These are phyloP conservation scores for Rhagophthalmus giganteus DNA, from an alignment of 2,888 invertebrate genomes.

Conservation along the genomic window DNA sequence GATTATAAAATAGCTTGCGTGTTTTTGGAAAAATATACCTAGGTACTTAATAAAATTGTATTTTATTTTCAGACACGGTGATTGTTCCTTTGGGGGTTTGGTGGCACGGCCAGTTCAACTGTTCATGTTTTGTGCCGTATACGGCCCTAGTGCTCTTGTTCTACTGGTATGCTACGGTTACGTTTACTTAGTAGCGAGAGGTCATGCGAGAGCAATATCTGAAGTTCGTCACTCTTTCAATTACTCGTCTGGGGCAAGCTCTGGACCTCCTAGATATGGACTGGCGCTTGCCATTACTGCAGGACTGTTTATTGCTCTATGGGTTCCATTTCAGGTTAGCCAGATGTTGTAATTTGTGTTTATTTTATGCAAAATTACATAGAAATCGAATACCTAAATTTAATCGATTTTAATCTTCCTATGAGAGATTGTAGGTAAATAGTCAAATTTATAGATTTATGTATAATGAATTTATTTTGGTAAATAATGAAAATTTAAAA, in stretches of 20 bases:
- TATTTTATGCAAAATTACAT: too few species aligned
- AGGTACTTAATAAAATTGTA: slow-evolving; percentile 2
- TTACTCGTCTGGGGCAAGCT: slow-evolving; percentile 41
- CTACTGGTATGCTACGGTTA: slow-evolving; percentile 65
- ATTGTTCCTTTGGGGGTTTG: slow-evolving; percentile 58
- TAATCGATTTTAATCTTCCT: too few species aligned
- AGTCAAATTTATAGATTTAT: too few species aligned
- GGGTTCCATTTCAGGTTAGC: slow-evolving; percentile 65
- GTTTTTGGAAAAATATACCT: too few species aligned
- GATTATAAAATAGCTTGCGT: slow-evolving; percentile 3
- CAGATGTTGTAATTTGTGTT: not conserved
- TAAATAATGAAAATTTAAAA: too few species aligned
- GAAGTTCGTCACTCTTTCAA: slow-evolving; percentile 62
- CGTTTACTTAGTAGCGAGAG: slow-evolving; percentile 65
- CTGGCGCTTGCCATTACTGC: slow-evolving; percentile 66
- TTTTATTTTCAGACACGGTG: slow-evolving; percentile 49
- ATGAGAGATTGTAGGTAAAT: too few species aligned
- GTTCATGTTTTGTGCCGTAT: slow-evolving; percentile 63
- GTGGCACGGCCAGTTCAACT: slow-evolving; percentile 61
- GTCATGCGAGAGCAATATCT: slow-evolving; percentile 66
- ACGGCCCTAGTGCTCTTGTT: slow-evolving; percentile 63
- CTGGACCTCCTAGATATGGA: slow-evolving; percentile 60
- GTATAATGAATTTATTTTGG: too few species aligned
- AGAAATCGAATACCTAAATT: too few species aligned
- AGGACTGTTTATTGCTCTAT: slow-evolving; percentile 63